phyloP scores from a whole-genome alignment of 2,888 invertebrate genomes.

The Prionchulus punctatus region DNA sequence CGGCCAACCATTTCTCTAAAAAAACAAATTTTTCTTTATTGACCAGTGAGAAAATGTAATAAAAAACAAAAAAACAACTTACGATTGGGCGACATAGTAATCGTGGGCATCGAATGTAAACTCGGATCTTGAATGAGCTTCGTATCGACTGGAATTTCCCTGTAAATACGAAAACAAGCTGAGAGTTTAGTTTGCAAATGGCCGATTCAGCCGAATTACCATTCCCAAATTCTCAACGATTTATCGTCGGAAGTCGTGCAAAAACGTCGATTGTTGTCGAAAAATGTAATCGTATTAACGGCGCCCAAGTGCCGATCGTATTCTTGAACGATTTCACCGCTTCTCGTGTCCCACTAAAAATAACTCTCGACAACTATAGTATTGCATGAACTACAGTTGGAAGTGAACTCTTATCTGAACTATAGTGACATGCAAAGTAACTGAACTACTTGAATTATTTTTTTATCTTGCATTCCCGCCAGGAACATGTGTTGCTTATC shows the following conservation, averaged over 20 bases:
- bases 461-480: slow-evolving; percentile 95
- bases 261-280: slow-evolving; percentile 91
- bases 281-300: slow-evolving; percentile 96
- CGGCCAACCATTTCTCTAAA: slow-evolving; percentile 83
- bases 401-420: not conserved
- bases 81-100: slow-evolving; percentile 78
- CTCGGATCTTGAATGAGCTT: slow-evolving; percentile 98
- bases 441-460: slow-evolving; percentile 89
- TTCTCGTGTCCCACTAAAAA: slow-evolving; percentile 78
- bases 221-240: slow-evolving; percentile 96
- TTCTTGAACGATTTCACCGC: slow-evolving; percentile 87
- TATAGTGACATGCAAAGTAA: slow-evolving; percentile 4
- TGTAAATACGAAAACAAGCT: too few relatives aligned
- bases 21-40: slow-evolving; percentile 9
- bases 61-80: slow-evolving; percentile 16
- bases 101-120: slow-evolving; percentile 97
- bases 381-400: not conserved
- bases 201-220: too few relatives aligned
- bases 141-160: slow-evolving; percentile 68
- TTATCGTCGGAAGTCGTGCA: slow-evolving; percentile 99
- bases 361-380: too few relatives aligned
- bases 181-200: too few relatives aligned
- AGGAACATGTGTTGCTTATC: slow-evolving; percentile 95
- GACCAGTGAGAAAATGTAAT: slow-evolving; percentile 7
- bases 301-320: slow-evolving; percentile 97